Base-by-base conservation (phyloP, 2,888 invertebrate species). In the Imbricaverruca yamaguchii region DNA sequence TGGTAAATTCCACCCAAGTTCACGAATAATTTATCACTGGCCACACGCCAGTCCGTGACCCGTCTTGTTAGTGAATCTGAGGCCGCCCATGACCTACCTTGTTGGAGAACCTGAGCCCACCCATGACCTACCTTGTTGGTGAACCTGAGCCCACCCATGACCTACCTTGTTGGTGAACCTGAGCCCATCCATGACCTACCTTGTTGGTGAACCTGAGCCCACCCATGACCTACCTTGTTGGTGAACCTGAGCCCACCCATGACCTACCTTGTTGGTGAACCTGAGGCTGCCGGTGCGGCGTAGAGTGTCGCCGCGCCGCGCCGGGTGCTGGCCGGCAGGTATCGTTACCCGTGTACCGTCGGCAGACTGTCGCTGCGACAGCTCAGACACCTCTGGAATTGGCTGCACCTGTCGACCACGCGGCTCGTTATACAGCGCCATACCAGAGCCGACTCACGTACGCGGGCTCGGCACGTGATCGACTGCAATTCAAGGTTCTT, bases 321-420 rank as follows among this genome's bases (percentile, higher is more conserved):
- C 90, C 74, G 91, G 90, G 84, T 92, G 92, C 59, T 91, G 92
- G 80, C 93, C 89, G 80, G n/a, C 67, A 10, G 23, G 65, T 12
- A 67, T 25, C 9, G 67, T 13, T 53, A 93, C 90, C 84, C 90
- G 89, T 69, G 88, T 89, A 0, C 93, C 93, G 85, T 93, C 93
- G 39, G 39, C 39, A 39, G 39, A 39, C 39, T 39, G 39, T 39
- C 96, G 90, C 84, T 94, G 91, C 83, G 94, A 95, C 85, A 96
- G 88, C 88, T 97, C 97, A 85, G 94, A 93, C 85, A 97, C 89
- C 88, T 97, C 97, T 0, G 95, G 93, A 84, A 97, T 95, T 69
- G 96, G 95, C 88, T 96, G 96, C 83, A 97, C 97, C 94, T 94
- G 88, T 39, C 86, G 87, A 82, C 39, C 39, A 39, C 39, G 39